Evolutionary conservation across 2,888 invertebrate species (phyloP), one percentile per base, ranked within the genome.

Genomic region (Athrips mouffetella): DNA sequence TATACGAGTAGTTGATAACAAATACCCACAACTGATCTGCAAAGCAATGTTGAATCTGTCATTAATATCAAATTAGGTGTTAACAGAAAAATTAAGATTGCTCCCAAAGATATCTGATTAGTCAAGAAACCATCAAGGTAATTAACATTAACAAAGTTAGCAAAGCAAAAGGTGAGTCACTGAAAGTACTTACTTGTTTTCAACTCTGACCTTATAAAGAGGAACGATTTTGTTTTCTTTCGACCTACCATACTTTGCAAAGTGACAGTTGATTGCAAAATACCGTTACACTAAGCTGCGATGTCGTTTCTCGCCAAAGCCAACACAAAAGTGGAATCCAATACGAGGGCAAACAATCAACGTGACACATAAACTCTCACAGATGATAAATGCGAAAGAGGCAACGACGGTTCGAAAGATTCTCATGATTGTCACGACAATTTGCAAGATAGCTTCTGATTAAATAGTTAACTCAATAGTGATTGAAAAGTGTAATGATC

Each of bases 401-500:
- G 66, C n/a, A 67, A 70, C 67, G 65, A 65, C 65, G 65, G 69
- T 65, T 63, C 60, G 53, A 63, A 67, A 65, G 60, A 72, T 80
- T 82, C 82, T 67, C 80, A 80, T 73, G 70, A 75, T 75, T 78
- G 73, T 74, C 69, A 62, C 63, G 53, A 62, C 69, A 70, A 73
- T 50, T 47, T 30, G 39, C 70, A 76, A 80, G 76, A 73, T 67
- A 70, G 72, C 20, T 11, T 30, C 16, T 16, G 16, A 29, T 40
- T 40, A 13, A 25, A 23, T 40, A 40, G 25, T 40, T 25, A 25
- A 40, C 8, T 25, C 25, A 25, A 40, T 15, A 44, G 30, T 30
- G 27, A 25, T 27, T 16, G 41, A 41, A 41, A 41, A 41, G 30
- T 25, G 11, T 15, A 25, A 41, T 25, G 27, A 37, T 21, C n/a